Evolutionary conservation across 2,113 vertebrate genomes (phyloP), one percentile per base, ranked within the genome.

Genomic region (Cnemophilus loriae): DNA sequence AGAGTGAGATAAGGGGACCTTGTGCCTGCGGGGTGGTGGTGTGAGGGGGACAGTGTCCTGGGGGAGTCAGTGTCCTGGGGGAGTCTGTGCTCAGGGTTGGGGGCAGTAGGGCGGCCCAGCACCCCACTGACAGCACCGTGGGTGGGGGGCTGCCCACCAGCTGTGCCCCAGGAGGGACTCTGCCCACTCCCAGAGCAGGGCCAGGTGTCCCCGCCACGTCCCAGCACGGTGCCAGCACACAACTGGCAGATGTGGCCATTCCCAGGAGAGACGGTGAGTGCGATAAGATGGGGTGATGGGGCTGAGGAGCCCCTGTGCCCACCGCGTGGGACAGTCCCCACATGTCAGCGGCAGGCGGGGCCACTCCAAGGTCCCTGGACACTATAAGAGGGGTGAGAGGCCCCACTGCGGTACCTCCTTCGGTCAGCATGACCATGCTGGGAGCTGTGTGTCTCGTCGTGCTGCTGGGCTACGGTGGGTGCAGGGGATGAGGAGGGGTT

Each of bases 401-500:
- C 63, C 26, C 32, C 5, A 0, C 7, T 2, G 2, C 8, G 0
- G 46, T 8, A 4, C 10, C 7, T n/a, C n/a, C n/a, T 46, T 3
- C 1, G 24, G 32, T 83, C 76, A 11, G 4, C 8, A 0, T 11
- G 35, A 42, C 35, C 91, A 98, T 98, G 97, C 56, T 98, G 91
- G 80, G 90, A 5, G 14, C 96, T 24, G 14, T 96, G 0, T 87
- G 96, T 41, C 86, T 98, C 3, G 4, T 92, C 0, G 5, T 93
- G 18, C 78, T 98, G 88, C 95, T 98, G 80, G 97, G 97, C 96
- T 97, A 74, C 0, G 96, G 98, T 98, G 91, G n/a, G 97, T 47
- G 22, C 6, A 2, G 67, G 67, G 1, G 1, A 12, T 0, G 1
- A 26, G 65, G 6, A 44, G 35, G 78, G 64, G 10, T 5, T 0